Evolutionary conservation across 2,113 vertebrate genomes (phyloP), one percentile per base, ranked within the genome.

Genomic region (Terrapene triunguis): DNA sequence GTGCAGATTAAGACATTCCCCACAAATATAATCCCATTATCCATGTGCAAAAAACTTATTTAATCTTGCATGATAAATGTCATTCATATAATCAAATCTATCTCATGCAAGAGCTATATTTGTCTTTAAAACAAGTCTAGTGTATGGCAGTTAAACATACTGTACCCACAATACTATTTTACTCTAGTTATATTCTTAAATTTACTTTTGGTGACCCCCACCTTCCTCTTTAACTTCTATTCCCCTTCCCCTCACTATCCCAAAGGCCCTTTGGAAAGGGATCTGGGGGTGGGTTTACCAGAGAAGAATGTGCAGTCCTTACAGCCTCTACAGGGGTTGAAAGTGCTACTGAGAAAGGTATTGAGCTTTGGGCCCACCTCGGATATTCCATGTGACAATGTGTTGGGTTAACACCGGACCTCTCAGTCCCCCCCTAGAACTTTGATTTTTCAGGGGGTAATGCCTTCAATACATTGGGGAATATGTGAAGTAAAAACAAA

Each of bases 301-400:
- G 11, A 62, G 72, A 42, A 42, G 80, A 14, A 3, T 80, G 2
- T 78, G 12, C 22, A 4, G 16, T 14, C 13, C 32, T 85, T 21
- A n/a, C 10, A n/a, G 11, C 16, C 44, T 35, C 0, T 82, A 12
- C 16, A 50, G 79, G 79, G 8, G 1, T 22, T 21, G 24, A 50
- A 47, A 59, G 16, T 6, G 8, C 62, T 65, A 5, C 42, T 24
- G 57, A 44, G 80, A 54, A 76, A 79, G 85, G 9, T 55, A 22
- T 22, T 47, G 47, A 89, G 47, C 29, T 89, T 84, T 14, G 69
- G 8, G 2, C 25, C 2, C 35, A 78, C 5, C 22, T 74, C 5
- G 2, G 9, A 38, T 74, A 19, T 9, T 74, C 69, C 5, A 8
- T 42, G 38, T 2, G 1, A 47, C 48, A 2, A 0, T 29, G 35